Conservation (phyloP, 2,888 invertebrate genomes). For the Tyria jacobaeae region DNA sequence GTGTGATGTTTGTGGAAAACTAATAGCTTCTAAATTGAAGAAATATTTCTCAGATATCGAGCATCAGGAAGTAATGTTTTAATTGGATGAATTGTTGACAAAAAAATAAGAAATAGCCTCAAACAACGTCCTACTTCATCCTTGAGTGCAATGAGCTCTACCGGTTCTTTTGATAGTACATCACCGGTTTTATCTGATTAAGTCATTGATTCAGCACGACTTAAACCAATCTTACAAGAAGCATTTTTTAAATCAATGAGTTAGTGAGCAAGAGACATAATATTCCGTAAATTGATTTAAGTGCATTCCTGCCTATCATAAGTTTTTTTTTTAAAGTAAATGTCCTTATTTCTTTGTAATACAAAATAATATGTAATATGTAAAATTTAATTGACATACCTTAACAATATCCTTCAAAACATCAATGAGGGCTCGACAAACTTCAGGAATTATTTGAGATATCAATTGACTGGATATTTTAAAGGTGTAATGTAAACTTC, state of each 20-base stretch:
- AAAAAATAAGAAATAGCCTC: conserved; percentile 13
- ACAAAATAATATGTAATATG: too few relatives aligned
- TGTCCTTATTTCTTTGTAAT: too few relatives aligned
- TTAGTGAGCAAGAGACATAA: too few relatives aligned
- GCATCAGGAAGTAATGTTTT: neutral
- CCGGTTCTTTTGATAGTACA: conserved; percentile 1
- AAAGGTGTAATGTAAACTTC: conserved; percentile 25
- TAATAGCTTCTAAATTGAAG: neutral
- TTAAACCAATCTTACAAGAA: too few relatives aligned
- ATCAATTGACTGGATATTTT: conserved; percentile 25
- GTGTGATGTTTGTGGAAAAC: neutral
- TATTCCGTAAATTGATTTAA: too few relatives aligned
- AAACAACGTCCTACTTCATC: conserved; percentile 2
- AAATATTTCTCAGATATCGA: too few relatives aligned
- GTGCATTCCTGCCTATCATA: too few relatives aligned
- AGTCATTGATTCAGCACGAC: conserved; percentile 1
- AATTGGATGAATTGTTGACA: conserved; percentile 1
- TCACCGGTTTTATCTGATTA: conserved; percentile 4
- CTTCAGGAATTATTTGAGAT: conserved; percentile 21
- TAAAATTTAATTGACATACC: too few relatives aligned
- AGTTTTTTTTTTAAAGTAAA: too few relatives aligned
- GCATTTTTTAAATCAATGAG: too few relatives aligned
- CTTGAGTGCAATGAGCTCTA: neutral
- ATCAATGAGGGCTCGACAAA: conserved; percentile 1
- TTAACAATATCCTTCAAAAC: conserved; percentile 1